phyloP scores from a whole-genome alignment of 2,888 invertebrate genomes.

The Zaprionus obscuricornis region DNA sequence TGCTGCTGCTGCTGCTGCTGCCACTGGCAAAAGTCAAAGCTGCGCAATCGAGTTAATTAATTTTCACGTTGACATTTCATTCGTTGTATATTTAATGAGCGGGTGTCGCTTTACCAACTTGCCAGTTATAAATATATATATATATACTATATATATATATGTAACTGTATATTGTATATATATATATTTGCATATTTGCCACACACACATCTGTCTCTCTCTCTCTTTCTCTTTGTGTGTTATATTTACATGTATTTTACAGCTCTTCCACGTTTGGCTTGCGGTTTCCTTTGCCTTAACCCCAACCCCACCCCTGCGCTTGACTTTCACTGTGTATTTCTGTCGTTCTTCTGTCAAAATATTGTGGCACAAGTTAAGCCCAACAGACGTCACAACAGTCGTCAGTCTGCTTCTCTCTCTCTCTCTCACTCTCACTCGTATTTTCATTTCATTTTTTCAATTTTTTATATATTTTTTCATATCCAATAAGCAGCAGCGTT shows the following conservation, averaged over 20 bases:
- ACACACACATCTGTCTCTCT: too few species aligned
- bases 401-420: too few species aligned
- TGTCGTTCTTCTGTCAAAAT: slow-evolving; percentile 40
- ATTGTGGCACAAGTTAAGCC: slow-evolving; percentile 59
- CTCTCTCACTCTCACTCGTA: too few species aligned
- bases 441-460: slow-evolving; percentile 59
- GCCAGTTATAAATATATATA: slow-evolving; percentile 26
- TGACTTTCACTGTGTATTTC: slow-evolving; percentile 32
- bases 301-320: background rate
- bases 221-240: too few species aligned
- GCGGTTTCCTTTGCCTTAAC: slow-evolving; percentile 7
- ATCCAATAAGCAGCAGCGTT: slow-evolving; percentile 59
- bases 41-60: slow-evolving; percentile 72
- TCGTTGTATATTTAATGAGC: slow-evolving; percentile 73
- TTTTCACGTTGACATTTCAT: slow-evolving; percentile 77
- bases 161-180: background rate
- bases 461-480: too few species aligned
- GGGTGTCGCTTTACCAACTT: slow-evolving; percentile 49
- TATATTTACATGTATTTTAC: slow-evolving; percentile 32
- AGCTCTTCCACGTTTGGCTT: slow-evolving; percentile 30
- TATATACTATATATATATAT: slow-evolving; percentile 13
- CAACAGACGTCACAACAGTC: slow-evolving; percentile 28
- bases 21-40: slow-evolving; percentile 48
- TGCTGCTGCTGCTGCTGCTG: background rate
- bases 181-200: background rate